These are phyloP conservation scores for Caenorhabditis sp. DNA, from an alignment of 2,888 invertebrate species.

Conservation along the genomic window DNA sequence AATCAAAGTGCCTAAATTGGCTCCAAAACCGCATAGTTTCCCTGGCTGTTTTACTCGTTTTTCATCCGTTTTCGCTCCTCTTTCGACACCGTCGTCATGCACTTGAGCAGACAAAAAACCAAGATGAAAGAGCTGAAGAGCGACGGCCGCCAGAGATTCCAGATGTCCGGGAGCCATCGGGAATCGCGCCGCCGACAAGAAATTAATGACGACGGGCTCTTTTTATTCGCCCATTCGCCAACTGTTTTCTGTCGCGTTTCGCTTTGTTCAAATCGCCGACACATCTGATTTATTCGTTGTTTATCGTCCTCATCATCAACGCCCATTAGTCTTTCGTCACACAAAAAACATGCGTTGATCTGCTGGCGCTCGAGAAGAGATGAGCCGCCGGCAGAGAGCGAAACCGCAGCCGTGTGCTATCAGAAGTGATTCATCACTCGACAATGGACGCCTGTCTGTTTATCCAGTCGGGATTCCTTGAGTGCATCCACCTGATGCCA, in stretches of 20 bases:
- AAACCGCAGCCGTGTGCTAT: slow-evolving; percentile 1
- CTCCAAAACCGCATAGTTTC: neutral
- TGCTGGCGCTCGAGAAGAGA: neutral
- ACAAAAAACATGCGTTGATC: slow-evolving; percentile 1
- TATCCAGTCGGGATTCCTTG: neutral
- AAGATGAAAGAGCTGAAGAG: neutral
- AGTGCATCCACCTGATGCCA: neutral
- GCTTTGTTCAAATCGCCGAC: slow-evolving; percentile 16
- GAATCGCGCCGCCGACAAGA: slow-evolving; percentile 25
- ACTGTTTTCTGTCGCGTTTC: slow-evolving; percentile 44
- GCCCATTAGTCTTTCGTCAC: neutral
- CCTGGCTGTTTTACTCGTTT: neutral
- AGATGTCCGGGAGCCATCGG: slow-evolving; percentile 21
- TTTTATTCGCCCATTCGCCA: slow-evolving; percentile 36
- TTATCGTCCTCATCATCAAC: slow-evolving; percentile 24
- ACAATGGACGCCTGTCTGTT: neutral
- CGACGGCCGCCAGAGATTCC: slow-evolving; percentile 16
- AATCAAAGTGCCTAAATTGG: slow-evolving; percentile 25
- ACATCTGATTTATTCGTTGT: slow-evolving; percentile 51
- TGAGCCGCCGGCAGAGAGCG: neutral
- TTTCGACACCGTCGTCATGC: neutral
- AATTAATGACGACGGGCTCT: slow-evolving; percentile 36
- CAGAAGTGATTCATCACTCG: slow-evolving; percentile 1
- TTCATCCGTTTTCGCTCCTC: neutral
- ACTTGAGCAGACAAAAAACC: neutral